These are phyloP conservation scores for Chrysochloris asiatica DNA, from an alignment of 2,113 vertebrate genomes.

Conservation along the genomic window DNA sequence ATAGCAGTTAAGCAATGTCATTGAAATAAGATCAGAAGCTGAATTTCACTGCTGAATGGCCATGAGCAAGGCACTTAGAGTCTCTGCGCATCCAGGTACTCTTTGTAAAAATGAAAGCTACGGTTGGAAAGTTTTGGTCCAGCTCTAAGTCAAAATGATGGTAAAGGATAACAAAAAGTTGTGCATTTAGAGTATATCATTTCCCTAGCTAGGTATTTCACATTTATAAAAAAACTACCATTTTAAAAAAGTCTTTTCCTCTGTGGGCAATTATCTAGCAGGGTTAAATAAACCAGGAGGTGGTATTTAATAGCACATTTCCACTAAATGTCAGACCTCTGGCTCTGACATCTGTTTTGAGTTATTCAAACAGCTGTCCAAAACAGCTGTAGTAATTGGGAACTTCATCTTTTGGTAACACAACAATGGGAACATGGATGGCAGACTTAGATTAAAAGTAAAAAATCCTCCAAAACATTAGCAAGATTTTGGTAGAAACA, in stretches of 20 bases:
- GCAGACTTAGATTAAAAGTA: conserved; percentile 72
- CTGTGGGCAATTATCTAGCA: conserved; percentile 78
- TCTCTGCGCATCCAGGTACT: conserved; percentile 32
- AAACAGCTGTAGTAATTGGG: conserved; percentile 81
- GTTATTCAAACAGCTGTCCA: conserved; percentile 85
- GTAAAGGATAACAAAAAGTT: background rate
- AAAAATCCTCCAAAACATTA: conserved; percentile 76
- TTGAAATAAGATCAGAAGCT: conserved; percentile 31
- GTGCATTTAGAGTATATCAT: background rate
- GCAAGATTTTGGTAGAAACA: conserved; percentile 75
- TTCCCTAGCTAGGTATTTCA: background rate
- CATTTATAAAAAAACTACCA: background rate
- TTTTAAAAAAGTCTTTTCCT: conserved; percentile 76
- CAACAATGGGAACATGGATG: conserved; percentile 66
- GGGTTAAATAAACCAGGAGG: conserved; percentile 84
- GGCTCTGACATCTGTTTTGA: conserved; percentile 86
- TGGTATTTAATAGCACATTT: conserved; percentile 85
- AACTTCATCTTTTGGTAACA: conserved; percentile 77
- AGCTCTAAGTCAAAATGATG: conserved; percentile 9
- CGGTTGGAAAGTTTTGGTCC: background rate
- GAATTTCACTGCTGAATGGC: conserved; percentile 48
- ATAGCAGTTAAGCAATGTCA: conserved; percentile 39
- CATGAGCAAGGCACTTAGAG: conserved; percentile 4
- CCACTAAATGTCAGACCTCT: conserved; percentile 84
- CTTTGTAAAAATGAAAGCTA: conserved; percentile 33